Evolutionary conservation across 2,797 vertebrate species (phyloP), one percentile per base, ranked within the genome.

Genomic region (Mus minutoides): DNA sequence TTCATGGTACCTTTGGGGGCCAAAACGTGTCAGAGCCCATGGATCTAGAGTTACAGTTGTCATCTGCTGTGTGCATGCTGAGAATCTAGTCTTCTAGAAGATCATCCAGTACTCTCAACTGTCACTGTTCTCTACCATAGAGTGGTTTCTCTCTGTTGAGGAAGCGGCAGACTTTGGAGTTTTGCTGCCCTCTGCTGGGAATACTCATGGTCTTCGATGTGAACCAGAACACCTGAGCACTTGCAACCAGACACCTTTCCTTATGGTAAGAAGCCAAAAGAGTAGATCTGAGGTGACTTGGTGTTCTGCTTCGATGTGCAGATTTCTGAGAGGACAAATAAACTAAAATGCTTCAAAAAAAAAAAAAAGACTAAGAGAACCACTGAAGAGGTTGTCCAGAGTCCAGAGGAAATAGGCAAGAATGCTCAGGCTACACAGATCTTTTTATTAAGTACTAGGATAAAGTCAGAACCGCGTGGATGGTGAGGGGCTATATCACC

Each of bases 101-200:
- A 24, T 64, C 62, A n/a, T n/a, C 37, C 80, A 19, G 46, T 16
- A 31, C 31, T 21, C 10, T 80, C 46, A 93, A 31, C 64, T 71
- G 56, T 82, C 64, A 77, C 56, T 87, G 2, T 60, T 89, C 24
- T 89, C 17, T 54, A 46, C 17, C 34, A 4, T 21, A 2, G 8
- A 8, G 46, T 40, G 54, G 22, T 76, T 95, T 91, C 84, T 69
- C 29, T 54, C 34, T 71, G 54, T 10, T 19, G 76, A 87, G 73
- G 79, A 85, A 88, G 79, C 29, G 14, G 46, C 82, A 22, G 22
- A 13, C 83, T 85, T 71, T 43, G 60, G 46, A 34, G 92, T 26
- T 92, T 37, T 97, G 93, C 96, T 94, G 97, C 97, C 97, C 97
- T 88, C 97, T 97, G 58, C 94, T 97, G 97, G 96, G 34, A 54